Base-by-base conservation (phyloP, 2,797 vertebrate species). In the Poecilia velifera region DNA sequence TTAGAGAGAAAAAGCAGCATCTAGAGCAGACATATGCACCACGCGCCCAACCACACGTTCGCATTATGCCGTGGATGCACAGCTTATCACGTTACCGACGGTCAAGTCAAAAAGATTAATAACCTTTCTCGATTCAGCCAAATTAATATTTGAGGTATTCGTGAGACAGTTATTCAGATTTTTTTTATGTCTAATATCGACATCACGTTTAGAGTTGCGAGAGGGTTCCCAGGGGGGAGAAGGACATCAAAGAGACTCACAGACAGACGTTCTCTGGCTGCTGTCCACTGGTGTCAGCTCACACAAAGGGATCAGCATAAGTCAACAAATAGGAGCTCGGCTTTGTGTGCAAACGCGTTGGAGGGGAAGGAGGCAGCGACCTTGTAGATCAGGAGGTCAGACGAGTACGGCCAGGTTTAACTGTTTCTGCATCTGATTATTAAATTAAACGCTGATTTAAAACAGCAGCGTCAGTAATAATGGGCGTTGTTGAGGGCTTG, bases 221-320 rank as follows among this genome's bases (percentile, higher is more conserved):
- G 79, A 47, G 77, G 59, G 82, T 34, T 84, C 80, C 86, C 82
- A 87, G 84, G 81, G 77, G 83, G 77, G 36, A 76, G 81, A 41
- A 46, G 57, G 74, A 84, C 79, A 84, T 91, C 85, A 90, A 87
- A 90, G 82, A 82, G 49, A 45, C 68, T 18, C 16, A n/a, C 76
- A 76, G 79, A 85, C 53, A 78, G 85, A 81, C 53, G 25, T 43
- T 82, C 76, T 78, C 16, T 80, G 82, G 76, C 87, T 76, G 77
- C 41, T 72, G 57, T 77, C 76, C 79, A 83, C 74, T 76, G 81
- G 70, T 84, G 78, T 80, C 86, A 86, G 43, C 72, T 18, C 51
- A 64, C 83, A 92, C 89, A 94, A 86, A 85, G 79, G 22, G 77
- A 74, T 74, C 76, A 86, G 89, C 84, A 75, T 74, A 82, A 84